A percentile compares a stretch with the other conserved stretches of the same genome.
Evolutionary conservation across 1,140 invertebrate genomes (phyloP).

Genomic region (Halesus radiatus): DNA sequence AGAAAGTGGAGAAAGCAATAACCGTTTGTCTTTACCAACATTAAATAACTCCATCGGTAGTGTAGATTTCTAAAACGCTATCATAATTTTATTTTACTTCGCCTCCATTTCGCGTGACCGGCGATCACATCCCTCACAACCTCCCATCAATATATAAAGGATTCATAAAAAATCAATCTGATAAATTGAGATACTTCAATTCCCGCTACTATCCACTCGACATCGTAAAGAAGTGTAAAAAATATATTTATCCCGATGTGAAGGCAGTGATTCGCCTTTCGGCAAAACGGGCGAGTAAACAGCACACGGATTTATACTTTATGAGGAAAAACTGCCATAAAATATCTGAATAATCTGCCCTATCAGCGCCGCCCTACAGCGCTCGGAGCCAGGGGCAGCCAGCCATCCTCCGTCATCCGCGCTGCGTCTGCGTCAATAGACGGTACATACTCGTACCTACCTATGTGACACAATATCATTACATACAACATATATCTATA

Average conservation of each 20-base stretch:
- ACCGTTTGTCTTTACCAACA: constrained; percentile 10
- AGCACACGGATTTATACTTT: constrained; percentile 31
- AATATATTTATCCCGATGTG: constrained; percentile 30
- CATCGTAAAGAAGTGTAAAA: constrained; percentile 34
- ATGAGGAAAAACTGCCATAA: constrained; percentile 34
- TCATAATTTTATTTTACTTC: constrained; percentile 25
- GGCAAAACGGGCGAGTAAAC: constrained; percentile 25
- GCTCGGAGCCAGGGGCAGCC: too few relatives aligned
- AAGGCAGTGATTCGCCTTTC: constrained; percentile 15
- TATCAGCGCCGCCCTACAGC: constrained; percentile 14
- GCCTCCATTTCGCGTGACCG: constrained; percentile 21
- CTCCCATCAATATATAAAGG: constrained; percentile 33
- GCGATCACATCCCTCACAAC: constrained; percentile 20
- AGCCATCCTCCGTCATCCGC: too few relatives aligned
- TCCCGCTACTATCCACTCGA: constrained; percentile 31
- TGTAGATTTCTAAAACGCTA: not conserved
- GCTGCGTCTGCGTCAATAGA: too few relatives aligned
- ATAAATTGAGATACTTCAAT: constrained; percentile 37
- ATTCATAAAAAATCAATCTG: constrained; percentile 38
- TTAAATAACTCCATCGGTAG: constrained; percentile 11
- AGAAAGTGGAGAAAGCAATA: constrained; percentile 1
- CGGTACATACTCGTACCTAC: too few relatives aligned
- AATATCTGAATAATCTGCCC: constrained; percentile 36
- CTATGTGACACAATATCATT: too few relatives aligned
- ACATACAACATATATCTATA: too few relatives aligned